These are phyloP conservation scores for Matsumyia berberina DNA, from an alignment of 2,888 invertebrate genomes.

Conservation along the genomic window DNA sequence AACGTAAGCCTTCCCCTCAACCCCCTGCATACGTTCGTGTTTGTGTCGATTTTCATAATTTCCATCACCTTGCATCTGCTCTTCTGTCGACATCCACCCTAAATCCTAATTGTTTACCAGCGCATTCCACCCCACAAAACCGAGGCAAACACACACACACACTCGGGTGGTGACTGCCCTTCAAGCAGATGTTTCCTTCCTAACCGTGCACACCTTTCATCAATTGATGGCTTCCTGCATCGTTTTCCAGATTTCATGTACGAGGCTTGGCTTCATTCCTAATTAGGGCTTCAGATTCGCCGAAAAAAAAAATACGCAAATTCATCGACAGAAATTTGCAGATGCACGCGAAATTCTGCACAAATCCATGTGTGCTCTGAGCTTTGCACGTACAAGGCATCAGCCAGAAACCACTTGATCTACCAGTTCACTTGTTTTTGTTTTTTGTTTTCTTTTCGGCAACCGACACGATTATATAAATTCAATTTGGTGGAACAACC, in stretches of 20 bases:
- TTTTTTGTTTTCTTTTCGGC: slow-evolving; percentile 34
- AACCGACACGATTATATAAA: slow-evolving; percentile 71
- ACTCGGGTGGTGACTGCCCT: not conserved
- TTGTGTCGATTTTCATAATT: slow-evolving; percentile 27
- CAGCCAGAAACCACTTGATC: slow-evolving; percentile 63
- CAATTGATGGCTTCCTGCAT: slow-evolving; percentile 61
- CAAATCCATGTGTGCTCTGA: slow-evolving; percentile 38
- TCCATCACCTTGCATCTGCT: slow-evolving; percentile 39
- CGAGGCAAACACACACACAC: slow-evolving; percentile 4
- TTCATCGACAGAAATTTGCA: slow-evolving; percentile 48
- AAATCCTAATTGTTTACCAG: slow-evolving; percentile 36
- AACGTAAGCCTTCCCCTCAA: slow-evolving; percentile 4
- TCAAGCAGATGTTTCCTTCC: slow-evolving; percentile 60
- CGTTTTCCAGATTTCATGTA: slow-evolving; percentile 17
- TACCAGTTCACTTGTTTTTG: slow-evolving; percentile 56
- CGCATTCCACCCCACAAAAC: slow-evolving; percentile 52
- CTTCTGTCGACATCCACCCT: slow-evolving; percentile 36
- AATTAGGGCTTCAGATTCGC: slow-evolving; percentile 52
- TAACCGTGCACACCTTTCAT: slow-evolving; percentile 54
- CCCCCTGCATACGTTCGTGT: not conserved
- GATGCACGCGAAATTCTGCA: slow-evolving; percentile 57
- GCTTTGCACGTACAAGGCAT: slow-evolving; percentile 54
- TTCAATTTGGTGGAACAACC: slow-evolving; percentile 68
- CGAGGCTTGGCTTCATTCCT: slow-evolving; percentile 50
- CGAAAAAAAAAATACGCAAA: not conserved